Conservation (phyloP, 2,797 vertebrate genomes). For the Astyanax mexicanus region DNA sequence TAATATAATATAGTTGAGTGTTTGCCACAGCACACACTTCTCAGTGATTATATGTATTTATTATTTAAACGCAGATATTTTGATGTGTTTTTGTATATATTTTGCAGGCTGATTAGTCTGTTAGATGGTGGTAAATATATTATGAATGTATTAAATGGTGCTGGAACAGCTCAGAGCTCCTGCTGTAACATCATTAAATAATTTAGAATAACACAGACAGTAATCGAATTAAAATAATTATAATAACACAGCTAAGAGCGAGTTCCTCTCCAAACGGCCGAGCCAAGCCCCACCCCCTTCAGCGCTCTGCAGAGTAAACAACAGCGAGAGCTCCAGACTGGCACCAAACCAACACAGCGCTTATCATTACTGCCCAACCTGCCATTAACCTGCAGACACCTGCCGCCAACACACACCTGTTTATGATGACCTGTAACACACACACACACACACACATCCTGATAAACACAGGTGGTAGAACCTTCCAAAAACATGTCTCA, state of each 20-base stretch:
- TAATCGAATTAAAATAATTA: not conserved
- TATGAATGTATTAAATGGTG: no score
- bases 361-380: not conserved
- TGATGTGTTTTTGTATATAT: no score
- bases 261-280: not conserved
- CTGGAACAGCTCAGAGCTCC: no score
- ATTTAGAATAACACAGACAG: not conserved
- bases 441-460: not conserved
- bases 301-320: not conserved
- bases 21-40: no score
- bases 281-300: not conserved
- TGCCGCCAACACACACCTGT: conserved; percentile 12
- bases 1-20: no score
- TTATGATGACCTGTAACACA: not conserved
- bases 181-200: not conserved
- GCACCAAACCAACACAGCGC: not conserved
- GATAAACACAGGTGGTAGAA: no score
- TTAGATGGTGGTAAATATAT: no score
- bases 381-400: not conserved
- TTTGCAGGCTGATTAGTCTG: no score
- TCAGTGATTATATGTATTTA: no score
- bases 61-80: no score
- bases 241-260: not conserved
- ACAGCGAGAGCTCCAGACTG: not conserved
- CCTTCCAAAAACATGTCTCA: no score